Conservation (phyloP, 2,888 invertebrate species). For the Polydrusus pterygomalis region DNA sequence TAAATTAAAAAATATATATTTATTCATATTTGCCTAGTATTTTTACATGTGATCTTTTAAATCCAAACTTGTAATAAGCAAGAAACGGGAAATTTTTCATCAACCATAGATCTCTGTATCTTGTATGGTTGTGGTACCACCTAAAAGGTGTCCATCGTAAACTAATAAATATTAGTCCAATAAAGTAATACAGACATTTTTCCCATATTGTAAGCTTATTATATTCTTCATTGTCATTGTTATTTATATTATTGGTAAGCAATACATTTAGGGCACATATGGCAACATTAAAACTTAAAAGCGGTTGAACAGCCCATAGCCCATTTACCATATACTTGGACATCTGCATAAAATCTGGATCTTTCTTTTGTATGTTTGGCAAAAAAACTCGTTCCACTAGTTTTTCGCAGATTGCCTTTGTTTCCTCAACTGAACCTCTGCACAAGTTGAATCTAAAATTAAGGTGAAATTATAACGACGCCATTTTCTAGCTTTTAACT, state of each 20-base stretch:
- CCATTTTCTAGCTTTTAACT: too few species aligned
- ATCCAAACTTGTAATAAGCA: conserved; percentile 80
- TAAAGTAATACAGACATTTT: conserved; percentile 35
- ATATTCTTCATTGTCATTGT: conserved; percentile 29
- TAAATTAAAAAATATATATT: neutral
- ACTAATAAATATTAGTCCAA: conserved; percentile 14
- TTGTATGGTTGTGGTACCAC: conserved; percentile 68
- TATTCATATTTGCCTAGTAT: conserved; percentile 37
- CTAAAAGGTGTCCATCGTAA: conserved; percentile 45
- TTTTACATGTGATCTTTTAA: conserved; percentile 75
- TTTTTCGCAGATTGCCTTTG: conserved; percentile 76
- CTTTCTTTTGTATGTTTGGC: conserved; percentile 77
- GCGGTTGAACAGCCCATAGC: conserved; percentile 66
- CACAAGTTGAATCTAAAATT: conserved; percentile 82
- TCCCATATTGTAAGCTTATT: conserved; percentile 36
- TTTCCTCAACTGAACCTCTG: conserved; percentile 77
- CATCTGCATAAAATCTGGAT: conserved; percentile 80
- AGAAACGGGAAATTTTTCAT: conserved; percentile 82
- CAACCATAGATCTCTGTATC: conserved; percentile 76
- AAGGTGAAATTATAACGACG: too few species aligned
- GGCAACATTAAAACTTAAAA: conserved; percentile 43
- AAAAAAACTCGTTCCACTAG: conserved; percentile 77
- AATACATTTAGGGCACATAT: conserved; percentile 31
- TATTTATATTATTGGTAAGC: conserved; percentile 22
- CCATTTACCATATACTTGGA: conserved; percentile 79